Conservation (phyloP, 2,888 invertebrate species). For the Cosmia pyralina region DNA sequence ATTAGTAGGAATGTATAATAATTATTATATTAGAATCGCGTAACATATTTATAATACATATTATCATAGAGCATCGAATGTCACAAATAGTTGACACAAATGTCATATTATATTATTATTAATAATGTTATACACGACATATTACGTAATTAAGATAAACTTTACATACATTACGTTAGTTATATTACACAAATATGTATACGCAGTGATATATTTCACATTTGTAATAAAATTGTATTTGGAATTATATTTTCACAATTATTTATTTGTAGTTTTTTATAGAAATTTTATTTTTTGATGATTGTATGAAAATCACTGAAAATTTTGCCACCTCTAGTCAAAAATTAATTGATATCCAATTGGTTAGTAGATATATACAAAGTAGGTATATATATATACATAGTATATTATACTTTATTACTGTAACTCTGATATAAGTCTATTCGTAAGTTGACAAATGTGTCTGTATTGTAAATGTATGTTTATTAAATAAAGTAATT, state of each 20-base stretch:
- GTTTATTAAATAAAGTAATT: slow-evolving; percentile 69
- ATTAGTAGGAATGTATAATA: not conserved
- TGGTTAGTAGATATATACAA: slow-evolving; percentile 28
- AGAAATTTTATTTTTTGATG: slow-evolving; percentile 30
- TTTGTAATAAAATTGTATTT: not conserved
- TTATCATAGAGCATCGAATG: slow-evolving; percentile 43
- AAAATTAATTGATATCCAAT: slow-evolving; percentile 40
- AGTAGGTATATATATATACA: slow-evolving; percentile 27
- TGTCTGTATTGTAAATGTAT: slow-evolving; percentile 64
- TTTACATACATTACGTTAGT: slow-evolving; percentile 11
- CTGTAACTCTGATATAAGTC: slow-evolving; percentile 42
- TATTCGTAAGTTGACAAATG: slow-evolving; percentile 51
- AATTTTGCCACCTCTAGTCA: slow-evolving; percentile 52
- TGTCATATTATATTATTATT: slow-evolving; percentile 42
- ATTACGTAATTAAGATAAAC: slow-evolving; percentile 42
- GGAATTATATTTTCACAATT: slow-evolving; percentile 6
- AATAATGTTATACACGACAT: slow-evolving; percentile 39
- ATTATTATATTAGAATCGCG: too few species aligned
- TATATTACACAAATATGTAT: slow-evolving; percentile 17
- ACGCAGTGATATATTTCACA: slow-evolving; percentile 21
- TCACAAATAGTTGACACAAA: slow-evolving; percentile 51
- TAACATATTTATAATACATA: slow-evolving; percentile 21
- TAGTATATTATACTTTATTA: slow-evolving; percentile 22
- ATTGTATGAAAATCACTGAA: slow-evolving; percentile 7
- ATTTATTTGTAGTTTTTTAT: slow-evolving; percentile 1